These are phyloP conservation scores for Drosophila virilis DNA, from an alignment of 1,140 invertebrate species.

Conservation along the genomic window DNA sequence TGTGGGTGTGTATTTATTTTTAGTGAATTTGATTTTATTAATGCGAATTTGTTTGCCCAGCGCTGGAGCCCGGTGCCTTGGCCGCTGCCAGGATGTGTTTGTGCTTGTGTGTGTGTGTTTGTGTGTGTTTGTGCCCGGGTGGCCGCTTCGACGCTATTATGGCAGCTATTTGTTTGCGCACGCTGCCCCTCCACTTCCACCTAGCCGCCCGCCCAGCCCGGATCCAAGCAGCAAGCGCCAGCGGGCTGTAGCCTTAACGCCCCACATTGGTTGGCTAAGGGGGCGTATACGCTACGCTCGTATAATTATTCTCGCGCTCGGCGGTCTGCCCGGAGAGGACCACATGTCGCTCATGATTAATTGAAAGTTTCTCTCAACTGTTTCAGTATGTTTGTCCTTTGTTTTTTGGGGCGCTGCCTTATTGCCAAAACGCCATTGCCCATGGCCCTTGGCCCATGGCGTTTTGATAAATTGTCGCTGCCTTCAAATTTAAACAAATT, in stretches of 20 bases:
- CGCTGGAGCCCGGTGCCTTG: slow-evolving; percentile 4
- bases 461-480: slow-evolving; percentile 47
- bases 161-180: slow-evolving; percentile 71
- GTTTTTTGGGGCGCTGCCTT: slow-evolving; percentile 15
- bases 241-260: not conserved
- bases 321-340: slow-evolving; percentile 59
- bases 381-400: slow-evolving; percentile 45
- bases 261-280: slow-evolving; percentile 13
- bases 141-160: slow-evolving; percentile 59
- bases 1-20: slow-evolving; percentile 15
- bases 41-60: slow-evolving; percentile 60
- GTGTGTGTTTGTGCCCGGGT: slow-evolving; percentile 40
- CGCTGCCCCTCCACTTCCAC: not conserved
- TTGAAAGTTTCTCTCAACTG: slow-evolving; percentile 75
- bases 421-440: not conserved
- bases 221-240: not conserved
- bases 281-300: slow-evolving; percentile 64
- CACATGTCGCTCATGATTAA: slow-evolving; percentile 81
- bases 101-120: not conserved
- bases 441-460: slow-evolving; percentile 15
- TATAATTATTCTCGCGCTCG: slow-evolving; percentile 77
- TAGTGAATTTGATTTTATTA: slow-evolving; percentile 70
- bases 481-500: slow-evolving; percentile 45
- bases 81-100: slow-evolving; percentile 36
- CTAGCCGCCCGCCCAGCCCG: slow-evolving; percentile 9